Evolutionary conservation across 92 coral and sea anemone genomes (phyloP).

Genomic region (Palythoa grandis): DNA sequence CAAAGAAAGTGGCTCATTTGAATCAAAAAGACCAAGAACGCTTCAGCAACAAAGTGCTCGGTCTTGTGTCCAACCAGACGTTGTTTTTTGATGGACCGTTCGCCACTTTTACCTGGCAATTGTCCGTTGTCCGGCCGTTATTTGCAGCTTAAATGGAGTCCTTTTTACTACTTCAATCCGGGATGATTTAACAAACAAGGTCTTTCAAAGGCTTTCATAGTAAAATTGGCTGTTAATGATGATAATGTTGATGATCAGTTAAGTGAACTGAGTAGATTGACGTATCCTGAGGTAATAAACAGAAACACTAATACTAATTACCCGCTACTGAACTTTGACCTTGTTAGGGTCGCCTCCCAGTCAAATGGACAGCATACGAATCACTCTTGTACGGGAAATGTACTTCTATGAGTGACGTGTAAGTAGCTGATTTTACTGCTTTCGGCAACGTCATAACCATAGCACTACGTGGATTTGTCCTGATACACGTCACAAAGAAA

Average conservation of each 20-base stretch:
- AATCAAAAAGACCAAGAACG: too few species aligned
- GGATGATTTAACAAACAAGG: too few species aligned
- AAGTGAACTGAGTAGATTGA: too few species aligned
- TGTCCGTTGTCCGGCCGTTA: too few species aligned
- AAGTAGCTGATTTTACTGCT: constrained; percentile 29
- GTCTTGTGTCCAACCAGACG: background rate
- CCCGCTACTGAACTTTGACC: background rate
- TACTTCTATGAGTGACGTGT: constrained; percentile 90
- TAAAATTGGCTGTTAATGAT: too few species aligned
- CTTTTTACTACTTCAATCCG: too few species aligned
- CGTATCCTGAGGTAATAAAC: background rate
- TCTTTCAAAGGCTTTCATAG: too few species aligned
- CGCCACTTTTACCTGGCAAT: too few species aligned
- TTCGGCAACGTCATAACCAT: background rate
- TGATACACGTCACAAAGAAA: background rate
- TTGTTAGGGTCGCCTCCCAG: constrained; percentile 84
- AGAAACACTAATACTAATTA: background rate
- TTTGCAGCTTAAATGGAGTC: too few species aligned
- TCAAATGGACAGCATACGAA: constrained; percentile 89
- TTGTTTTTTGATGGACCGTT: too few species aligned
- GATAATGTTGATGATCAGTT: too few species aligned
- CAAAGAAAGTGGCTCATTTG: too few species aligned
- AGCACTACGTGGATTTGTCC: background rate
- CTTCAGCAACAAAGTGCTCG: background rate
- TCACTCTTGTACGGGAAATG: constrained; percentile 79